Evolutionary conservation across 2,113 vertebrate species (phyloP).

Genomic region (Corythoichthys intestinalis): DNA sequence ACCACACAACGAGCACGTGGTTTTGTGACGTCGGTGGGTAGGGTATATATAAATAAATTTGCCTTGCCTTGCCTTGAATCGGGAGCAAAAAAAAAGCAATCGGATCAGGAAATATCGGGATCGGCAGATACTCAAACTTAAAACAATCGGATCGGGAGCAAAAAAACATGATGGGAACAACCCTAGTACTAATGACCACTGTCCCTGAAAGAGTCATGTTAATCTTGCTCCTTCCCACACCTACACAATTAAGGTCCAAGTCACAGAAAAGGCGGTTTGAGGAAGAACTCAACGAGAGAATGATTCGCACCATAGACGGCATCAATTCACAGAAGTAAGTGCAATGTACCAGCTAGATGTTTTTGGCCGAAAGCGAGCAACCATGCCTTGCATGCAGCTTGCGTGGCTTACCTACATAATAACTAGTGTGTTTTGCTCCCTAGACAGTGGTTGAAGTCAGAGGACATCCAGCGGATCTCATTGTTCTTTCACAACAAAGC

Average conservation of each 20-base stretch:
- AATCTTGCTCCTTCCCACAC: no score
- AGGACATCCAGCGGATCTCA: slow-evolving; percentile 96
- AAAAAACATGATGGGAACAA: no score
- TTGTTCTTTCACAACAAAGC: slow-evolving; percentile 95
- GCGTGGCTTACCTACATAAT: not conserved
- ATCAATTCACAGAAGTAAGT: slow-evolving; percentile 96
- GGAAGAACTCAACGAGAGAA: slow-evolving; percentile 93
- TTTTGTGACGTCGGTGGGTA: no score
- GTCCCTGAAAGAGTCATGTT: no score
- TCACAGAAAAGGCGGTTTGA: slow-evolving; percentile 96
- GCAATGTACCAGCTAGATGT: not conserved
- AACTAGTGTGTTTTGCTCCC: not conserved
- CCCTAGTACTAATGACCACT: no score
- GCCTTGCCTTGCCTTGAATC: no score
- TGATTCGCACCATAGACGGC: slow-evolving; percentile 97
- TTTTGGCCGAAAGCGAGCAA: not conserved
- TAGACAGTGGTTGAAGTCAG: slow-evolving; percentile 97
- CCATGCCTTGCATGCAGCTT: not conserved
- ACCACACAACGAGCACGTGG: no score
- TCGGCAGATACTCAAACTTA: no score
- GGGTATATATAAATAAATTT: no score
- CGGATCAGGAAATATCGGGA: no score
- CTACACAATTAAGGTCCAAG: slow-evolving; percentile 75
- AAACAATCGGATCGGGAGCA: no score
- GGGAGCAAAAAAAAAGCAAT: no score